phyloP scores from a whole-genome alignment of 1,140 invertebrate genomes.

The Lordiphosa mommai region DNA sequence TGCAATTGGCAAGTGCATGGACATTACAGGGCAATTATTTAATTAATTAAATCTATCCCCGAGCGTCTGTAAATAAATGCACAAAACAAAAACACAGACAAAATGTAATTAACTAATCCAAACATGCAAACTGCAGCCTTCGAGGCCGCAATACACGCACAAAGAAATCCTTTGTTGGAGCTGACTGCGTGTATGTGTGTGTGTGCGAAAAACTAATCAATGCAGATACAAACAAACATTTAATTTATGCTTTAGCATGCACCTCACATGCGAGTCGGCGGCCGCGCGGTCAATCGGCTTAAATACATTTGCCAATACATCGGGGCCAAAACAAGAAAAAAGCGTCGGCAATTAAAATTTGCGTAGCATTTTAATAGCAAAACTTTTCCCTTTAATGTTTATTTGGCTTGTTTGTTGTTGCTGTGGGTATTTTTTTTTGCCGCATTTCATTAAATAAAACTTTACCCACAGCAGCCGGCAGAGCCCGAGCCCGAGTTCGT shows the following conservation, averaged over 20 bases:
- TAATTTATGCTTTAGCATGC: constrained; percentile 34
- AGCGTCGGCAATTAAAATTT: constrained; percentile 59
- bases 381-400: constrained; percentile 75
- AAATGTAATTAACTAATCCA: constrained; percentile 74
- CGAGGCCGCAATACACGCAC: constrained; percentile 11
- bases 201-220: constrained; percentile 53
- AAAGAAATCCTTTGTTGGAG: constrained; percentile 10
- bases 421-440: constrained; percentile 55
- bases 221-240: constrained; percentile 36
- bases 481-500: constrained; percentile 30
- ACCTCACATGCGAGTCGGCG: constrained; percentile 23
- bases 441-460: constrained; percentile 75
- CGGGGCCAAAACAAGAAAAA: constrained; percentile 29
- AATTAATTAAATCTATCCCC: constrained; percentile 65
- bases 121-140: constrained; percentile 42
- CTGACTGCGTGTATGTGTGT: neutral
- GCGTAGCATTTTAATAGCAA: constrained; percentile 75
- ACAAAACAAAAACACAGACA: constrained; percentile 60
- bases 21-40: constrained; percentile 62
- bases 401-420: constrained; percentile 66
- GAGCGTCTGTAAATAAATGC: constrained; percentile 53
- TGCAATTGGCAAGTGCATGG: constrained; percentile 10
- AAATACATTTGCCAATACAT: constrained; percentile 55
- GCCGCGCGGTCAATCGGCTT: constrained; percentile 39
- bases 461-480: constrained; percentile 42